Base-by-base conservation (phyloP, 2,113 vertebrate species). In the Triplophysa dalaica region DNA sequence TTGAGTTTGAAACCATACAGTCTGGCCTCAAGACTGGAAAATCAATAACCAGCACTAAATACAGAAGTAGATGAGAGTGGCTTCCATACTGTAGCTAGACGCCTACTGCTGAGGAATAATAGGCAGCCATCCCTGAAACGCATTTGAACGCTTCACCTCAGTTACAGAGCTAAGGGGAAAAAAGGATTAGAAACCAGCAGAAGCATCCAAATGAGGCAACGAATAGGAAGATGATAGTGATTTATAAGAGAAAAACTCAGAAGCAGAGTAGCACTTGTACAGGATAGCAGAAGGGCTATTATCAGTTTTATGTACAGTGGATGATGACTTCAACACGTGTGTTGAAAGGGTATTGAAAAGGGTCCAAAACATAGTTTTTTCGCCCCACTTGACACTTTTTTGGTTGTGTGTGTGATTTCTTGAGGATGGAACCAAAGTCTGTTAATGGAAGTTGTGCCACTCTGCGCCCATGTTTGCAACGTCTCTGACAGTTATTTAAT, bases 91-190 rank as follows among this genome's bases (percentile, higher is more conserved):
- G 29, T 52, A 29, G 12, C 58, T 52, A 3, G 17, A 43, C 66
- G 52, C 22, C 24, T 19, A 54, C 24, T 60, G 38, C 29, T 24
- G 38, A 70, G 76, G 43, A 84, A 79, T 79, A 75, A 70, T 65
- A 81, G 70, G 73, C 82, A 77, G 45, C 75, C 79, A 78, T 75
- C 70, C 79, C 63, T 81, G 64, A 84, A 81, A 81, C 64, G 61
- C 70, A 24, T 54, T 78, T 70, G 41, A 69, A 79, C 22, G 58
- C 63, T 79, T 67, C 45, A 58, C 56, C 38, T 64, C 48, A 13
- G 45, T 54, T 54, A 33, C 21, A 26, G 58, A 82, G 67, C 48
- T 60, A 74, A 63, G 74, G 74, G 52, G 75, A 70, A 50, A 77
- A 67, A 52, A 7, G 45, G 41, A 69, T 67, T 56, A 64, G 45